These are phyloP conservation scores for Lepidocyrtoides sp. DNA, from an alignment of 2,888 invertebrate species.

Conservation along the genomic window DNA sequence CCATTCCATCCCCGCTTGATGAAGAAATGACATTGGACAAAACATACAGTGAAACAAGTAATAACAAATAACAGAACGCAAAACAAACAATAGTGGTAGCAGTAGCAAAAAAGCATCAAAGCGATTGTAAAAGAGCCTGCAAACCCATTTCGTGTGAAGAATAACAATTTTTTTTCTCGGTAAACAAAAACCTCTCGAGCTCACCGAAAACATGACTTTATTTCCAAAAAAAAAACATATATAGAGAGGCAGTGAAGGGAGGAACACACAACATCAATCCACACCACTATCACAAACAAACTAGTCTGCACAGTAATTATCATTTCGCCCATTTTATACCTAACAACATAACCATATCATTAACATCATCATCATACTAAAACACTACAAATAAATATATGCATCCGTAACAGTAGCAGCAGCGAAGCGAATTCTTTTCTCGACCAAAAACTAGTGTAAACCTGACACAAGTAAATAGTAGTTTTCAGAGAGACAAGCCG, in stretches of 20 bases:
- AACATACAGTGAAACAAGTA: background rate
- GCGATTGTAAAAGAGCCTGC: slow-evolving; percentile 28
- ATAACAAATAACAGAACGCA: background rate
- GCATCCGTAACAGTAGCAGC: background rate
- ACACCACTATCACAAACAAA: background rate
- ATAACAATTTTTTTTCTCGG: slow-evolving; percentile 47
- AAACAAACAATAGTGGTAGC: background rate
- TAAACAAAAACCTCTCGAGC: slow-evolving; percentile 6
- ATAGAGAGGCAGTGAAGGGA: background rate
- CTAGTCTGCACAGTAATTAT: slow-evolving; percentile 43
- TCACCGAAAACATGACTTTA: slow-evolving; percentile 18
- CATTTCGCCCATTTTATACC: slow-evolving; percentile 29
- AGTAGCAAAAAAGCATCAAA: slow-evolving; percentile 53
- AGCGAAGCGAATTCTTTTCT: background rate
- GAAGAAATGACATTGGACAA: slow-evolving; percentile 41
- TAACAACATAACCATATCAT: slow-evolving; percentile 31
- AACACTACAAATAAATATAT: background rate
- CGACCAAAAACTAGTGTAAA: background rate
- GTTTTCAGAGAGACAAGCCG: slow-evolving; percentile 7
- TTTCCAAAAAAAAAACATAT: too few species aligned
- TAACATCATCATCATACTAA: background rate
- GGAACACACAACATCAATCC: slow-evolving; percentile 14
- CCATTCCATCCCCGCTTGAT: slow-evolving; percentile 13
- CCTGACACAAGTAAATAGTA: background rate
- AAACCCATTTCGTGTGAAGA: slow-evolving; percentile 30